Base-by-base conservation (phyloP, 2,888 invertebrate species). In the Phlogophora meticulosa region DNA sequence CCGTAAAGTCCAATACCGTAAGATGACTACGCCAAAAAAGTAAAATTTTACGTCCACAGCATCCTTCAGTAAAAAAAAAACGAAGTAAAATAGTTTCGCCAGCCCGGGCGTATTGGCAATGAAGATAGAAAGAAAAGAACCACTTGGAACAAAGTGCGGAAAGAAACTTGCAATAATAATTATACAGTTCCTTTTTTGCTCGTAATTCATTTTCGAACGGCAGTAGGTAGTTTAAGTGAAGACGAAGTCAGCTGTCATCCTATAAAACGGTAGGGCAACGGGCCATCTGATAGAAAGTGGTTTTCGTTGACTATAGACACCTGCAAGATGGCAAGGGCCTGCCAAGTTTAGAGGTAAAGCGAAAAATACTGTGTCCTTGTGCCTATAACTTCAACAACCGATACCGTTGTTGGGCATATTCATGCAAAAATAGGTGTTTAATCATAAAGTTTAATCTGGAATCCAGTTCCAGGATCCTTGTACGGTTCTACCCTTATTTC, bases 1-100 rank as follows among this genome's bases (percentile, higher is more conserved):
- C 73, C 69, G 75, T 65, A 72, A 57, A 45, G 28, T 52, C 13
- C 15, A 58, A 15, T 55, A 67, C 77, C 48, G 76, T 76, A 74
- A 61, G 42, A 51, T 55, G 24, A 38, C 40, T 15, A 24, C 32
- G 20, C 53, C 49, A 67, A 74, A 71, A 77, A 74, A 64, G 72
- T 52, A 36, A 62, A 59, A 24, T 51, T 42, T 22, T 42, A 49
- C 53, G 53, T 64, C 40, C 28, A 61, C 45, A 45, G 58, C 49
- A 80, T 71, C 68, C 68, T 79, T 65, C 42, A 49, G 38, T 17
- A 52, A 55, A 73, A 72, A 76, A 62, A 43, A 64, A 38, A 11
- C 22, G 17, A 22, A 63, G 32, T 57, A 55, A 75, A 66, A 71
- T 78, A 77, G 72, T 66, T 66, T 52, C 15, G 61, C 49, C 52